Evolutionary conservation across 1,140 invertebrate genomes (phyloP).

Genomic region (Nomia melanderi): DNA sequence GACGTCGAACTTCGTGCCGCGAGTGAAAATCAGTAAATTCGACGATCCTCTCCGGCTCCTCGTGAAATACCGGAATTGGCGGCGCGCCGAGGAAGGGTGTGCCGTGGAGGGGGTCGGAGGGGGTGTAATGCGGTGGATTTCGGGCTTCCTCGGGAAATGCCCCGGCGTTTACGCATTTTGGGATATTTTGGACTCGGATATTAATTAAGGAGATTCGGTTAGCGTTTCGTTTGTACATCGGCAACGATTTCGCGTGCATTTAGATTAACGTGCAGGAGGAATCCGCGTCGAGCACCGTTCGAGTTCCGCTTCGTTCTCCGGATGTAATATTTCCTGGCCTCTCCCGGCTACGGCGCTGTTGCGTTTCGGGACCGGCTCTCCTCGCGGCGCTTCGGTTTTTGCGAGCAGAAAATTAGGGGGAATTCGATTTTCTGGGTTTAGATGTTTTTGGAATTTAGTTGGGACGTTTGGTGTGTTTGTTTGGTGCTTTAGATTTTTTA

Average conservation of each 20-base stretch:
- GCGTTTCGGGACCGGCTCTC: too few relatives aligned
- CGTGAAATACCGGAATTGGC: conserved; percentile 42
- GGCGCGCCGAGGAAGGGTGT: not conserved
- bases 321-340: not conserved
- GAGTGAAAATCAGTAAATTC: conserved; percentile 65
- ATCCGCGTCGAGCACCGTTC: not conserved
- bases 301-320: not conserved
- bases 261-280: not conserved
- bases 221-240: not conserved
- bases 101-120: not conserved
- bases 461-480: too few relatives aligned
- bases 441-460: too few relatives aligned
- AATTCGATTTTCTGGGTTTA: too few relatives aligned
- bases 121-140: conserved; percentile 41
- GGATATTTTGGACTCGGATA: not conserved
- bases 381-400: too few relatives aligned
- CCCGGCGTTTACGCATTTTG: not conserved
- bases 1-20: conserved; percentile 57
- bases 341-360: too few relatives aligned
- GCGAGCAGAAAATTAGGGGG: too few relatives aligned
- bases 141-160: not conserved
- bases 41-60: conserved; percentile 25
- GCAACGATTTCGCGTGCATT: not conserved
- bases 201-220: not conserved
- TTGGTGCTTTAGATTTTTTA: too few relatives aligned